phyloP scores from a whole-genome alignment of 2,113 vertebrate species.

The Microtus ochrogaster region DNA sequence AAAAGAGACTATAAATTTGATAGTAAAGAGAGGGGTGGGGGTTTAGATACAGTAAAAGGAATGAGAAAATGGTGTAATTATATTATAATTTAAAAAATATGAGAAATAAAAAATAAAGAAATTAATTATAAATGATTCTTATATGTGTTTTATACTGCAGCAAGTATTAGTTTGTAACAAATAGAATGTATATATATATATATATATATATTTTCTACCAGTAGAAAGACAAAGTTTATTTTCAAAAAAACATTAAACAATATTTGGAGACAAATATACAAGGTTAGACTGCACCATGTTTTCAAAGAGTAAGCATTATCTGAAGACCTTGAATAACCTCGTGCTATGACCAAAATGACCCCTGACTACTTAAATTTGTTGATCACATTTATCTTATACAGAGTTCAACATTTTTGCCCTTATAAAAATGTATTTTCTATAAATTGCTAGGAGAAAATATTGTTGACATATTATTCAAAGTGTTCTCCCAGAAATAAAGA shows the following conservation, averaged over 20 bases:
- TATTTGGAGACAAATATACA: neutral
- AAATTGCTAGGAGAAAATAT: conserved; percentile 12
- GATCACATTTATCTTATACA: neutral
- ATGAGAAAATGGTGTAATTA: neutral
- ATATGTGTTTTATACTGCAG: neutral
- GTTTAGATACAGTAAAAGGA: neutral
- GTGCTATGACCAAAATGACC: neutral
- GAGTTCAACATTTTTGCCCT: neutral
- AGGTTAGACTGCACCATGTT: neutral
- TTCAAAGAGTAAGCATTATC: neutral
- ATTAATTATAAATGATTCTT: neutral
- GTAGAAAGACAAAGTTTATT: neutral
- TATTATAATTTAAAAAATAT: neutral
- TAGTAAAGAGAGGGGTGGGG: neutral
- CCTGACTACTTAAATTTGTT: neutral
- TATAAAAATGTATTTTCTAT: conserved; percentile 11
- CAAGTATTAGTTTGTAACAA: neutral
- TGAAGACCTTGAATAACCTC: neutral
- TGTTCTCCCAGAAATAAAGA: neutral
- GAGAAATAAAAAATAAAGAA: neutral
- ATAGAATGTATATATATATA: neutral
- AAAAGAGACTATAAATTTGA: neutral
- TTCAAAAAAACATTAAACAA: neutral
- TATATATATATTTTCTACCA: neutral
- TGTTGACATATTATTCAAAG: conserved; percentile 1